Percentiles rank a stretch among this genome's conserved stretches.
Evolutionary conservation across 37 sponge, comb jelly and placozoan species (phyloP).

Genomic region (Tethya wilhelma): DNA sequence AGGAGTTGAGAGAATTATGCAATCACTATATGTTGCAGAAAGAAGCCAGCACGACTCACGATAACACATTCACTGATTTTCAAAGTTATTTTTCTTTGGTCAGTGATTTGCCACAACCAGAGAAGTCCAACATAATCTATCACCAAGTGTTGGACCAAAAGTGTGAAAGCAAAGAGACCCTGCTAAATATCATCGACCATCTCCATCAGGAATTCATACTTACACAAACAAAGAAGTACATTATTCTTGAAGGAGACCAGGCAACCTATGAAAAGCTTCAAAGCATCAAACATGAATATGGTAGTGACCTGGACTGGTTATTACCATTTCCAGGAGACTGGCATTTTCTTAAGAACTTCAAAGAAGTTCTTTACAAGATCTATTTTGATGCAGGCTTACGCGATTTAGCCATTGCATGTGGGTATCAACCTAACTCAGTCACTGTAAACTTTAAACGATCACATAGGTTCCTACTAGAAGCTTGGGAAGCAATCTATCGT

Average conservation of each 20-base stretch:
- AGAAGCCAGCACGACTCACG: neutral
- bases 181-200: slow-evolving; percentile 9
- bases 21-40: slow-evolving; percentile 11
- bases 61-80: neutral
- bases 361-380: slow-evolving; percentile 8
- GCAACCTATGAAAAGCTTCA: slow-evolving; percentile 3
- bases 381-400: slow-evolving; percentile 42
- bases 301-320: slow-evolving; percentile 16
- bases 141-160: neutral
- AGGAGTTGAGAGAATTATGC: neutral
- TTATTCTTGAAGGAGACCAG: slow-evolving; percentile 18
- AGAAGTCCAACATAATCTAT: slow-evolving; percentile 4
- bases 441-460: slow-evolving; percentile 10
- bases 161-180: slow-evolving; percentile 18
- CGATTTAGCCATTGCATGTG: slow-evolving; percentile 25
- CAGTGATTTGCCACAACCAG: slow-evolving; percentile 1
- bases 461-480: slow-evolving; percentile 24
- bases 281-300: slow-evolving; percentile 11
- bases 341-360: slow-evolving; percentile 33
- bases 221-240: neutral
- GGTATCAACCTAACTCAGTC: slow-evolving; percentile 14
- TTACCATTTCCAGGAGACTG: slow-evolving; percentile 43
- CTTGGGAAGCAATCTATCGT: slow-evolving; percentile 26
- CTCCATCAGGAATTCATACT: slow-evolving; percentile 3
- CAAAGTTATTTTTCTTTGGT: neutral